These are phyloP conservation scores for Mola mola DNA, from an alignment of 2,113 vertebrate species.

Conservation along the genomic window DNA sequence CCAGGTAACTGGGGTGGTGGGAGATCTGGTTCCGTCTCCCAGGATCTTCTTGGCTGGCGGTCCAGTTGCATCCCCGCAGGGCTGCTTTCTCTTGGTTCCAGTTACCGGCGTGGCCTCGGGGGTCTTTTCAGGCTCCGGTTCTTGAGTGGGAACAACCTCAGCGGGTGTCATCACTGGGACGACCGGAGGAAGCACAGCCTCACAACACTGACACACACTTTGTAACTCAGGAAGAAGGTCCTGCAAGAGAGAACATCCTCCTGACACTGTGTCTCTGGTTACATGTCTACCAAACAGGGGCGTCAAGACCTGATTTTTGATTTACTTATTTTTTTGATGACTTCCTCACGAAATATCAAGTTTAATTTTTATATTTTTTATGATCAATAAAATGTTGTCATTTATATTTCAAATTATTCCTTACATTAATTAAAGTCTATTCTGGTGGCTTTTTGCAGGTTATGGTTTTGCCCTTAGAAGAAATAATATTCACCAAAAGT, in stretches of 20 bases:
- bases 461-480: no score
- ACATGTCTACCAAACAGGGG: not conserved
- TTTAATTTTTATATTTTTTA: no score
- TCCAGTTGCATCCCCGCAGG: slow-evolving; percentile 58
- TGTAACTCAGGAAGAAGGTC: slow-evolving; percentile 89
- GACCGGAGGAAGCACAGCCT: slow-evolving; percentile 67
- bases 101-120: slow-evolving; percentile 16
- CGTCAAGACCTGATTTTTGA: no score
- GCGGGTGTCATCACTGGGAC: slow-evolving; percentile 34
- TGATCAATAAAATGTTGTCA: no score
- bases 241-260: slow-evolving; percentile 78
- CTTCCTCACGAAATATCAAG: no score
- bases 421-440: no score
- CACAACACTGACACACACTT: slow-evolving; percentile 84
- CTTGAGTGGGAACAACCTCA: slow-evolving; percentile 11
- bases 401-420: no score
- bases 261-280: no score
- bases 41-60: slow-evolving; percentile 87
- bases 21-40: slow-evolving; percentile 88
- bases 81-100: slow-evolving; percentile 85
- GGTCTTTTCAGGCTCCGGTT: slow-evolving; percentile 43
- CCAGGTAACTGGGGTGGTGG: slow-evolving; percentile 82
- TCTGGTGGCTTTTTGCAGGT: no score
- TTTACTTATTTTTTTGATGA: no score
- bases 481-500: no score